Evolutionary conservation across 2,797 vertebrate species (phyloP).

Genomic region (Melanotaenia trifasciata): DNA sequence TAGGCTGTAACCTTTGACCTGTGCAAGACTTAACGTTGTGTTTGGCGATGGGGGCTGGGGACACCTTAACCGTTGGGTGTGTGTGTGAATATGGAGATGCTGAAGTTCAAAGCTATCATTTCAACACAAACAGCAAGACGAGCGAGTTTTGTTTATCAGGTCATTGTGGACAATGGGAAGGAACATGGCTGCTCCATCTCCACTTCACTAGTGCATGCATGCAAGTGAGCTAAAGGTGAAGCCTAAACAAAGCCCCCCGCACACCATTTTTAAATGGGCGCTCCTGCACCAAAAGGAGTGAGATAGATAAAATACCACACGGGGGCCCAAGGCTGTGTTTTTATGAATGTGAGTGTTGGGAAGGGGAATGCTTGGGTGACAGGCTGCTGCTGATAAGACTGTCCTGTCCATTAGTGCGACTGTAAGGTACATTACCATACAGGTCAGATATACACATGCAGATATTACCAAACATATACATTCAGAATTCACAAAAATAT

Average conservation of each 20-base stretch:
- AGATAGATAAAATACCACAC: conserved; percentile 61
- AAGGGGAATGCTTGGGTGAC: conserved; percentile 18
- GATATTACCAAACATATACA: no score
- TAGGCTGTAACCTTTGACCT: conserved; percentile 58
- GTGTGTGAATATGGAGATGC: neutral
- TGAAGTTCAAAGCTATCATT: conserved; percentile 39
- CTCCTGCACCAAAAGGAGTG: conserved; percentile 24
- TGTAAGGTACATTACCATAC: conserved; percentile 6
- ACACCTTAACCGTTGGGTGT: conserved; percentile 37
- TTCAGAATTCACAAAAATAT: no score
- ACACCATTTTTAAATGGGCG: conserved; percentile 32
- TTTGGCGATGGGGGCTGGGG: conserved; percentile 23
- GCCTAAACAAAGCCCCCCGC: conserved; percentile 51
- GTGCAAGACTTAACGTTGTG: conserved; percentile 38
- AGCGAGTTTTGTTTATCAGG: conserved; percentile 28
- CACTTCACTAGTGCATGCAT: conserved; percentile 18
- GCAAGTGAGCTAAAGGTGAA: conserved; percentile 16
- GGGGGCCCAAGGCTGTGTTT: conserved; percentile 29
- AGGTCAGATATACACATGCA: neutral
- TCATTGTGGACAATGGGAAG: conserved; percentile 22
- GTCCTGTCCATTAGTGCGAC: conserved; percentile 21
- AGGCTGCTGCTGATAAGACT: conserved; percentile 36
- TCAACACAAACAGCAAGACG: conserved; percentile 22
- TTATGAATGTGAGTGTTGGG: conserved; percentile 16
- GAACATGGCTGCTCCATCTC: conserved; percentile 21